Evolutionary conservation across 1,140 invertebrate species (phyloP).

Genomic region (Daktulosphaira vitifoliae): DNA sequence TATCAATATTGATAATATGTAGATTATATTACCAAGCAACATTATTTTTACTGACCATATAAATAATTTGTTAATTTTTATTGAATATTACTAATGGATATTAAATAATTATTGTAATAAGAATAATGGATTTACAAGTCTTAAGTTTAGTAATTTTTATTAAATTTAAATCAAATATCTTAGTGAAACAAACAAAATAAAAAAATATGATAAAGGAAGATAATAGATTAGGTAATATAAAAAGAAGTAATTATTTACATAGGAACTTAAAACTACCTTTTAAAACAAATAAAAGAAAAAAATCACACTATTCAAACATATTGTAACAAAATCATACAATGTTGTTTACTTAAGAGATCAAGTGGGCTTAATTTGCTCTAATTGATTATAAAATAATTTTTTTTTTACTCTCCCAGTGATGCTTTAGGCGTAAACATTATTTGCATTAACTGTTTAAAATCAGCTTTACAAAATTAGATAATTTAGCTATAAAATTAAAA

Average conservation of each 20-base stretch:
- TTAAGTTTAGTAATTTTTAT: too few species aligned
- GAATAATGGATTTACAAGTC: too few species aligned
- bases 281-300: background rate
- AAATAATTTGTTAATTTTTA: too few species aligned
- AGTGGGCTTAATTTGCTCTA: background rate
- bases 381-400: too few species aligned
- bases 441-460: background rate
- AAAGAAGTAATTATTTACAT: slow-evolving; percentile 20
- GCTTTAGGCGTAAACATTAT: background rate
- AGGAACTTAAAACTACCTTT: slow-evolving; percentile 25
- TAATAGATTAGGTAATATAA: background rate
- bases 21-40: too few species aligned
- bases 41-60: too few species aligned
- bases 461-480: slow-evolving; percentile 2
- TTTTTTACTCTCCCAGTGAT: too few species aligned
- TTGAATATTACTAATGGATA: too few species aligned
- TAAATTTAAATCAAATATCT: too few species aligned
- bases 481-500: slow-evolving; percentile 2
- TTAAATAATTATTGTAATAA: too few species aligned
- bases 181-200: too few species aligned
- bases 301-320: slow-evolving; percentile 4
- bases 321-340: slow-evolving; percentile 3
- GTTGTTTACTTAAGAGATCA: slow-evolving; percentile 16
- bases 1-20: too few species aligned
- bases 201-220: slow-evolving; percentile 12